phyloP scores from a whole-genome alignment of 2,797 vertebrate species.

The Enteromius afrohamiltoni region DNA sequence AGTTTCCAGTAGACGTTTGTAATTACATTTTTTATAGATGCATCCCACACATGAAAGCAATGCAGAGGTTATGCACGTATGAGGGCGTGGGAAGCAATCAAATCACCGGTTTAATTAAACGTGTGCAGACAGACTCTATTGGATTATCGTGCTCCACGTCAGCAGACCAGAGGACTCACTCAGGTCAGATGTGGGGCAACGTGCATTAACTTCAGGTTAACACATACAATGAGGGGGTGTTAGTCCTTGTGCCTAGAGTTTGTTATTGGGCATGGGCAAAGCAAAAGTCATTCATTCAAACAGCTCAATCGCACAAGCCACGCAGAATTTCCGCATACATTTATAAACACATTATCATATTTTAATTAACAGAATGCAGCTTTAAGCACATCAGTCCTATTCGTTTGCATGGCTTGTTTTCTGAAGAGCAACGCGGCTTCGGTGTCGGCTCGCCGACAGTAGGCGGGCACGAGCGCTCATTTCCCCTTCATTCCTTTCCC shows the following conservation, averaged over 20 bases:
- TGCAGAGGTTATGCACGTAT: background rate
- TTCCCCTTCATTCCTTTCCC: constrained; percentile 51
- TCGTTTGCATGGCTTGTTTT: background rate
- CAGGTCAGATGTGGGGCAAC: background rate
- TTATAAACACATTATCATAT: background rate
- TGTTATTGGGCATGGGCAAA: constrained; percentile 23
- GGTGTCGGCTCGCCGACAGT: background rate
- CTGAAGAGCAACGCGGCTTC: background rate
- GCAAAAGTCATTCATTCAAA: constrained; percentile 14
- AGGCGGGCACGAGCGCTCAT: constrained; percentile 24
- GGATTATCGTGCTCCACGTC: constrained; percentile 11
- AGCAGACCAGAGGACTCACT: background rate
- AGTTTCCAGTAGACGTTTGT: background rate
- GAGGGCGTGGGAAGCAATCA: background rate
- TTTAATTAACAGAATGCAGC: background rate
- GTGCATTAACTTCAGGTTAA: background rate
- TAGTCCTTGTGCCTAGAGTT: background rate
- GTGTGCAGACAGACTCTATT: background rate
- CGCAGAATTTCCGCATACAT: background rate
- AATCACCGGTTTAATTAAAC: constrained; percentile 1
- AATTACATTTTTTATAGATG: background rate
- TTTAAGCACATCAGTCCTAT: background rate
- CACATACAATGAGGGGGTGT: too few relatives aligned
- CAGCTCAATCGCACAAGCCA: background rate
- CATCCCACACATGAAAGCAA: constrained; percentile 18